A percentile compares a stretch with the other conserved stretches of the same genome.
These are phyloP conservation scores for Semotilus atromaculatus DNA, from an alignment of 2,797 vertebrate genomes.

Conservation along the genomic window DNA sequence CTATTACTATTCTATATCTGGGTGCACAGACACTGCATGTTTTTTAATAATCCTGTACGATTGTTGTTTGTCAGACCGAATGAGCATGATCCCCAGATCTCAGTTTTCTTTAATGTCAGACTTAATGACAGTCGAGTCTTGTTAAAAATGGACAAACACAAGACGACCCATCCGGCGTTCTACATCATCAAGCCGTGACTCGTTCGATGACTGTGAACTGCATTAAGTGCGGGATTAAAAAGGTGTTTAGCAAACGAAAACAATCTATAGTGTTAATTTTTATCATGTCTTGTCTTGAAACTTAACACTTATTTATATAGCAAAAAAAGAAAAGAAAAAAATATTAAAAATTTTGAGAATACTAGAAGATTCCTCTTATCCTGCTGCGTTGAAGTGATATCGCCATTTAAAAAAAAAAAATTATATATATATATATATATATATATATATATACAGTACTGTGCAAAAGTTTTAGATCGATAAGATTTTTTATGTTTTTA, in stretches of 20 bases:
- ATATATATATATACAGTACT: too few species aligned
- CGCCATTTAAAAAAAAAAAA: too few species aligned
- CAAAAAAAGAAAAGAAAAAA: too few species aligned
- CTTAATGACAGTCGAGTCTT: not conserved
- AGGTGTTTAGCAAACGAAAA: not conserved
- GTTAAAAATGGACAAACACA: not conserved
- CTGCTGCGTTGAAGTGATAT: too few species aligned
- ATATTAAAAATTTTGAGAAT: too few species aligned
- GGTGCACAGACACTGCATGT: not conserved
- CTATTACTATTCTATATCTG: not conserved
- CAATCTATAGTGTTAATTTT: not conserved
- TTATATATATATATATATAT: too few species aligned
- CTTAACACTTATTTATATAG: too few species aligned
- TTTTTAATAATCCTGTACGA: not conserved
- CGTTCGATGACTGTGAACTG: not conserved
- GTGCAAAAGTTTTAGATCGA: too few species aligned
- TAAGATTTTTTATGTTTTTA: too few species aligned
- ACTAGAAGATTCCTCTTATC: too few species aligned
- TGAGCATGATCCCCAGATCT: not conserved
- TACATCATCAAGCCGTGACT: not conserved
- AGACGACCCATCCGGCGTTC: not conserved
- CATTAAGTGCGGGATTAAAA: not conserved
- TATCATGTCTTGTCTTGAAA: not conserved
- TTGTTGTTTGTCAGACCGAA: not conserved
- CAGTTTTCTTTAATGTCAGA: not conserved